These are phyloP conservation scores for Ptiloglossa arizonensis DNA, from an alignment of 1,140 invertebrate genomes.

Conservation along the genomic window DNA sequence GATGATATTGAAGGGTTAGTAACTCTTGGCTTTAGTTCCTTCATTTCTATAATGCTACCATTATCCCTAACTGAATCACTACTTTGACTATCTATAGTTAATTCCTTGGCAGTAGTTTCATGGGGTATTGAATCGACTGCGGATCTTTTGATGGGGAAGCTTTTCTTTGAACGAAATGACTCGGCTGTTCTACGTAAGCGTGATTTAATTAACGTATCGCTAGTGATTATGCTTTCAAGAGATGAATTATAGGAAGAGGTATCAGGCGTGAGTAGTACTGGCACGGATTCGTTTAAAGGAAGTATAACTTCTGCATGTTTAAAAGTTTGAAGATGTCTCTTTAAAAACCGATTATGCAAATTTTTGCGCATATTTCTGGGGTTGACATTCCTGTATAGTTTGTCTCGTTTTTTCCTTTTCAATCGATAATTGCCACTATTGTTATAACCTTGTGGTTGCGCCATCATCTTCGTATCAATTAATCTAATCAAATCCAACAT, in stretches of 20 bases:
- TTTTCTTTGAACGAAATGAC: not conserved
- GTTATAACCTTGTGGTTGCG: conserved; percentile 21
- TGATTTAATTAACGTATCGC: conserved; percentile 9
- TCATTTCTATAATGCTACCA: conserved; percentile 26
- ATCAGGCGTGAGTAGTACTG: not conserved
- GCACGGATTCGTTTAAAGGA: conserved; percentile 1
- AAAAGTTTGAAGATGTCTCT: not conserved
- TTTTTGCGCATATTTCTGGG: not conserved
- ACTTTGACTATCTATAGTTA: conserved; percentile 23
- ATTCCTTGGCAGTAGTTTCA: conserved; percentile 21
- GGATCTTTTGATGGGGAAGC: conserved; percentile 30
- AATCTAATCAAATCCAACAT: conserved; percentile 75
- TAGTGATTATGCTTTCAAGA: conserved; percentile 35
- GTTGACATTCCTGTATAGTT: not conserved
- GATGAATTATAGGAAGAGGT: conserved; percentile 44
- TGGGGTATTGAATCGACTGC: not conserved
- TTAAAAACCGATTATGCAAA: conserved; percentile 2
- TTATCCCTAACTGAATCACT: conserved; percentile 19
- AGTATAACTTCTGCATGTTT: not conserved
- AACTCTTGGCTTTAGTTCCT: conserved; percentile 27
- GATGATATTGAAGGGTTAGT: conserved; percentile 25
- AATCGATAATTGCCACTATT: not conserved
- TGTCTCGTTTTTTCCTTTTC: conserved; percentile 38
- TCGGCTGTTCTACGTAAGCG: conserved; percentile 21
- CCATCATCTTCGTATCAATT: conserved; percentile 78